A percentile compares a stretch with the other conserved stretches of the same genome.
Evolutionary conservation across 2,113 vertebrate genomes (phyloP).

Genomic region (Anthoscopus minutus): DNA sequence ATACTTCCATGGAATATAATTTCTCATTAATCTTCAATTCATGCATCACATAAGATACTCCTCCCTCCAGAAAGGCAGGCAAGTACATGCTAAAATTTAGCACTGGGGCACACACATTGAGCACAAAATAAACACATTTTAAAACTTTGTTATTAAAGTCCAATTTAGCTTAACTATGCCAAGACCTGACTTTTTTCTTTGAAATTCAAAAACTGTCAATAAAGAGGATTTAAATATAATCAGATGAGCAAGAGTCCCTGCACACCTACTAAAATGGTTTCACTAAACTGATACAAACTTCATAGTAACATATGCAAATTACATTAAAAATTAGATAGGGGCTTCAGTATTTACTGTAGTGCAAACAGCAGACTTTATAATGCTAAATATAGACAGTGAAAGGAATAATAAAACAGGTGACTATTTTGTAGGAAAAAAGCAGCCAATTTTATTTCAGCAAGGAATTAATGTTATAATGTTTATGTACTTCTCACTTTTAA

Average conservation of each 20-base stretch:
- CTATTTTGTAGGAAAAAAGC: neutral
- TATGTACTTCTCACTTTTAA: neutral
- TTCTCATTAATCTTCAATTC: neutral
- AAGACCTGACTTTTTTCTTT: neutral
- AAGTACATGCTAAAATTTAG: neutral
- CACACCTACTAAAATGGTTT: neutral
- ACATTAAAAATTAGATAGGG: neutral
- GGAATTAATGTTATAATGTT: neutral
- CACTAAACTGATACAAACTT: neutral
- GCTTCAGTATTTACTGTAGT: neutral
- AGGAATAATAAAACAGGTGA: neutral
- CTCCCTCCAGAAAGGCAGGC: neutral
- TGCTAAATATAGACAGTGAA: neutral
- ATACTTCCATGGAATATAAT: neutral
- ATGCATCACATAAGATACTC: neutral
- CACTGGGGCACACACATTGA: fast-evolving
- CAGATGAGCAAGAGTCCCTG: neutral
- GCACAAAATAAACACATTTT: neutral
- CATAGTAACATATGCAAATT: neutral
- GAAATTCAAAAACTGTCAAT: neutral
- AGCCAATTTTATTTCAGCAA: neutral
- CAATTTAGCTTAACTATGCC: neutral
- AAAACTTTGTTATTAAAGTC: neutral
- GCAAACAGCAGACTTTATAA: neutral
- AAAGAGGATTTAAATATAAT: neutral